Percentiles rank a stretch among this genome's conserved stretches.
These are phyloP conservation scores for Callionymus lyra DNA, from an alignment of 2,113 vertebrate genomes.

Conservation along the genomic window DNA sequence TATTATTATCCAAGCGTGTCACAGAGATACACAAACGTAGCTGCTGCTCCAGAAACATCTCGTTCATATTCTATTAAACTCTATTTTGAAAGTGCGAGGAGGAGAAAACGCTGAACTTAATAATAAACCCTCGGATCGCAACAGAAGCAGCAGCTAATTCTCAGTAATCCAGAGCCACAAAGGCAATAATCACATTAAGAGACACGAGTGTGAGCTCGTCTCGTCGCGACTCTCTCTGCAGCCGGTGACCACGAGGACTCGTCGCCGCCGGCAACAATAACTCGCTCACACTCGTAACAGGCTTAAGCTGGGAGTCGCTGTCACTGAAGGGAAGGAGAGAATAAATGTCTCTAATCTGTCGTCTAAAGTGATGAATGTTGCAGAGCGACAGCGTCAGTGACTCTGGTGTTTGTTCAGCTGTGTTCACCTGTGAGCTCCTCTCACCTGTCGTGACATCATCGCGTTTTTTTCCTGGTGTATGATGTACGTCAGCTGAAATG, in stretches of 20 bases:
- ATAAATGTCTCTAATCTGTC: constrained; percentile 43
- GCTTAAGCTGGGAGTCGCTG: not conserved
- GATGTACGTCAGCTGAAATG: too few relatives aligned
- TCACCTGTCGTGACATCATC: constrained; percentile 22
- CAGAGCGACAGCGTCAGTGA: constrained; percentile 45
- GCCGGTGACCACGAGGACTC: too few relatives aligned
- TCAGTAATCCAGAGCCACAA: constrained; percentile 25
- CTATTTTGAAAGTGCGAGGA: too few relatives aligned
- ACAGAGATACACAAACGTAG: too few relatives aligned
- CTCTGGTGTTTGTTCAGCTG: constrained; percentile 40
- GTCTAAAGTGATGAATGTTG: constrained; percentile 65
- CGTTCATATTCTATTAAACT: too few relatives aligned
- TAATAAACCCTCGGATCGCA: too few relatives aligned
- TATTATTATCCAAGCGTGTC: too few relatives aligned
- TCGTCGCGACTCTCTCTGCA: not conserved
- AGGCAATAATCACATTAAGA: constrained; percentile 32
- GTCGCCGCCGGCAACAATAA: constrained; percentile 24
- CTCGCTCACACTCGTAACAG: too few relatives aligned
- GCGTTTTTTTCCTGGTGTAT: not conserved
- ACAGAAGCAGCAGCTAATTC: constrained; percentile 11
- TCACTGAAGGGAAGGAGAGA: constrained; percentile 19
- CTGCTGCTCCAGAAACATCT: too few relatives aligned
- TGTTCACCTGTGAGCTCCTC: too few relatives aligned
- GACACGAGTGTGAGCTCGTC: constrained; percentile 29
- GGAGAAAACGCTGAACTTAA: too few relatives aligned